phyloP scores from a whole-genome alignment of 2,113 vertebrate species.

The Ceyx cyanopectus region DNA sequence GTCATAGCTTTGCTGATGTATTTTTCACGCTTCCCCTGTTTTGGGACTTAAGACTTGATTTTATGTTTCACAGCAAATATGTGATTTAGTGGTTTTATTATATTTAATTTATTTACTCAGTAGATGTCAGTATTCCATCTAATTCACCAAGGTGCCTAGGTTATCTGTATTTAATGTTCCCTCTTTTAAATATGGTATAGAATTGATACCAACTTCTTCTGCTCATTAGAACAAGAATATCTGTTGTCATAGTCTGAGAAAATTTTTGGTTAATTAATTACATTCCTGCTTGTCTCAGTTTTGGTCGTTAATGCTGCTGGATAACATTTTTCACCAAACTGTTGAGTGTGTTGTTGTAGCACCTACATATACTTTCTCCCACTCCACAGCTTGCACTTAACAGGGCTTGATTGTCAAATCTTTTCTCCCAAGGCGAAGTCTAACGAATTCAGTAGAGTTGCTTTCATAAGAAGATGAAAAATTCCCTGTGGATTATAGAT shows the following conservation, averaged over 20 bases:
- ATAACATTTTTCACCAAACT: not conserved
- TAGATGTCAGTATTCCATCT: slow-evolving; percentile 62
- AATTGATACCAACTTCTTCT: not conserved
- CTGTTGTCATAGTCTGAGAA: not conserved
- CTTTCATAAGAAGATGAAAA: not conserved
- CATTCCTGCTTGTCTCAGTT: not conserved
- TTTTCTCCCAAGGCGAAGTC: not conserved
- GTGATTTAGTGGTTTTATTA: not conserved
- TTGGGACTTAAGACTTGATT: not conserved
- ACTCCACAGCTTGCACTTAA: not conserved
- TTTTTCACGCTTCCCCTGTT: no score
- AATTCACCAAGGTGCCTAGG: not conserved
- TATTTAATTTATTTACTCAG: slow-evolving; percentile 32
- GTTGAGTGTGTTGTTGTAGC: not conserved
- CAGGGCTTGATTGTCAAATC: not conserved
- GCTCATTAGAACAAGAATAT: not conserved
- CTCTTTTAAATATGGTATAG: not conserved
- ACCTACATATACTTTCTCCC: not conserved
- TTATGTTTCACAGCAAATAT: not conserved
- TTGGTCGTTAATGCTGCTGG: not conserved
- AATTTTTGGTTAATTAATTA: not conserved
- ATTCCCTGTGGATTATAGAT: not conserved
- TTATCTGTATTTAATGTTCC: not conserved
- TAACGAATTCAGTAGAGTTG: not conserved
- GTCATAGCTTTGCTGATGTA: no score